phyloP scores from a whole-genome alignment of 2,113 vertebrate species.

The Danio rerio region DNA sequence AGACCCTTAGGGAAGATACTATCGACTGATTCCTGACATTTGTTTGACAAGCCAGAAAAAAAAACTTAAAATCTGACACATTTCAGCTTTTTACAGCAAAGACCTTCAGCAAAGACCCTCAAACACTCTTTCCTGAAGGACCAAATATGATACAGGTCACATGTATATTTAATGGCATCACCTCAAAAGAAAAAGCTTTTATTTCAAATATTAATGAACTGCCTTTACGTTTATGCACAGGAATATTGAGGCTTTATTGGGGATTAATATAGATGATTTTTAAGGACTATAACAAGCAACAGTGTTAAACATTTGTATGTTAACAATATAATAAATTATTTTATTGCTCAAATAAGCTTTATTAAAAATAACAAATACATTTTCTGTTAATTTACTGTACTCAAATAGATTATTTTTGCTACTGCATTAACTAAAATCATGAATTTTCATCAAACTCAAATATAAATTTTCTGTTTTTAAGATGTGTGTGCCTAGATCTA shows the following conservation, averaged over 20 bases:
- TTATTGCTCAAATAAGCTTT: not conserved
- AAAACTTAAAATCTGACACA: not conserved
- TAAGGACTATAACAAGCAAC: not conserved
- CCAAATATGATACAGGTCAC: slow-evolving; percentile 4
- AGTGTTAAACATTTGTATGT: not conserved
- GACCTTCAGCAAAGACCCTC: slow-evolving; percentile 1
- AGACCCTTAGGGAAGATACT: not conserved
- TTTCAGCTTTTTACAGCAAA: not conserved
- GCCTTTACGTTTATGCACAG: not conserved
- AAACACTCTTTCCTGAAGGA: not conserved
- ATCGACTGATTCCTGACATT: too few relatives aligned
- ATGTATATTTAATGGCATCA: not conserved
- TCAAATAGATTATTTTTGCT: not conserved
- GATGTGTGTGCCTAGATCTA: not conserved
- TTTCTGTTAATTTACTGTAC: not conserved
- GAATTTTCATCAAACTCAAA: not conserved
- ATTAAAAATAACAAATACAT: not conserved
- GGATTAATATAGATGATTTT: too few relatives aligned
- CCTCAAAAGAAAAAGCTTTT: not conserved
- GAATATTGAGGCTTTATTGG: not conserved
- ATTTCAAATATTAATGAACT: slow-evolving; percentile 9
- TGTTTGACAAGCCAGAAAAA: not conserved
- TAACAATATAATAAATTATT: not conserved
- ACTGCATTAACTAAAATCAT: not conserved
- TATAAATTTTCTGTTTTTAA: not conserved